Conservation (phyloP, 1,140 invertebrate genomes). For the Xylocopa sonorina region DNA sequence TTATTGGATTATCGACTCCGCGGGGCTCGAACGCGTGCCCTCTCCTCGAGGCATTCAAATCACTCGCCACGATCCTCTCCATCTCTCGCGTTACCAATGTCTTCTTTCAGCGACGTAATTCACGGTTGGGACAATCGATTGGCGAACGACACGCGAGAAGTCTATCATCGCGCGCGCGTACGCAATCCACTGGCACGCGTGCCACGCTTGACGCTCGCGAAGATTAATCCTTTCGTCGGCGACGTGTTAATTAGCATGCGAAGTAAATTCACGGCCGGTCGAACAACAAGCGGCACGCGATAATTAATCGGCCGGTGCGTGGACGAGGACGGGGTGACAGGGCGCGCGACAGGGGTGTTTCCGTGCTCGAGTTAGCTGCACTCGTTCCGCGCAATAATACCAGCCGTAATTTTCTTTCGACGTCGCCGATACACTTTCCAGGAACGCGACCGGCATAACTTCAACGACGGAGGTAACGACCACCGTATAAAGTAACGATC, state of each 20-base stretch:
- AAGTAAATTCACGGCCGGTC: constrained; percentile 28
- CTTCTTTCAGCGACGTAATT: no score
- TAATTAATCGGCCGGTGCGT: constrained; percentile 26
- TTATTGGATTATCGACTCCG: no score
- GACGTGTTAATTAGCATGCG: constrained; percentile 26
- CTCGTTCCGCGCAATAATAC: constrained; percentile 10
- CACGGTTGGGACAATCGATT: constrained; percentile 19
- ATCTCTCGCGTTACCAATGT: no score
- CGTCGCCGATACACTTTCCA: neutral
- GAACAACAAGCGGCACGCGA: constrained; percentile 16
- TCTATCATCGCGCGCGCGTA: neutral
- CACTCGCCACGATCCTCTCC: no score
- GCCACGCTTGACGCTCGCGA: neutral
- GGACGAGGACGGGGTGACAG: constrained; percentile 2
- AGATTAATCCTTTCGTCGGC: constrained; percentile 18
- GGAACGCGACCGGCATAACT: constrained; percentile 7
- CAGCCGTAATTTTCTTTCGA: neutral
- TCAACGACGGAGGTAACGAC: neutral
- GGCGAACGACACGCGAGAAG: neutral
- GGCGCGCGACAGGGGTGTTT: neutral
- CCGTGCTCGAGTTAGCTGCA: neutral
- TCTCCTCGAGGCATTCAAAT: no score
- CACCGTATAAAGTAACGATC: neutral
- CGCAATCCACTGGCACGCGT: constrained; percentile 1
- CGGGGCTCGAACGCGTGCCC: no score